Base-by-base conservation (phyloP, 2,113 vertebrate genomes). In the Spheniscus mendiculus region DNA sequence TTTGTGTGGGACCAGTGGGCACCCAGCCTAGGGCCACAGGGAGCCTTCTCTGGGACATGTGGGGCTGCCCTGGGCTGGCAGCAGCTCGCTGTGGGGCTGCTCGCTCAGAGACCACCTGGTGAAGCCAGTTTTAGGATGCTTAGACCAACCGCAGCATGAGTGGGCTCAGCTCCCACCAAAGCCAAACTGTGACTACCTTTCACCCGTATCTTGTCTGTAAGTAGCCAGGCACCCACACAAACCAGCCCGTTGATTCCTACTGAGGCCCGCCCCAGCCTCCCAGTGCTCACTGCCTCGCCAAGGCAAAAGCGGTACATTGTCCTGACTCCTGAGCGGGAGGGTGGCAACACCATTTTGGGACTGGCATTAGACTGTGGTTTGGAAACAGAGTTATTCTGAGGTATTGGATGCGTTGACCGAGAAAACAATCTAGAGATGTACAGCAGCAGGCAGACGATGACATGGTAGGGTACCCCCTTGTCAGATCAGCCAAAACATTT, bases 61-160 rank as follows among this genome's bases (percentile, higher is more conserved):
- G 70, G 49, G 50, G 29, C 52, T 71, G 52, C 69, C 56, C 11
- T 2, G 5, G 74, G 42, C 36, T 30, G 62, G 34, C 6, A 3
- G 53, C 53, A 69, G 65, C 53, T 78, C 3, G 2, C 70, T 65
- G 23, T 27, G 61, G 49, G 29, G 45, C 52, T 61, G 32, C 40
- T 76, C 5, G 1, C 29, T 61, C 32, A 29, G 38, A 44, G 8
- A 17, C 53, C n/a, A 15, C n/a, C 72, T 40, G 32, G 4, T 52
- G 52, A 76, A n/a, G 21, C 50, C 0, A 0, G 17, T 76, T 66
- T 71, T 76, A 17, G 19, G 62, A 74, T 32, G 21, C 45, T 92
- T 16, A 38, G 52, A 76, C 36, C 29, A 62, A 21, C 52, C 1
- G 1, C 13, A n/a, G 25, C 0, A 0, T 25, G n/a, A 29, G 34